Conservation (phyloP, 2,113 vertebrate genomes). For the Spermophilus dauricus region DNA sequence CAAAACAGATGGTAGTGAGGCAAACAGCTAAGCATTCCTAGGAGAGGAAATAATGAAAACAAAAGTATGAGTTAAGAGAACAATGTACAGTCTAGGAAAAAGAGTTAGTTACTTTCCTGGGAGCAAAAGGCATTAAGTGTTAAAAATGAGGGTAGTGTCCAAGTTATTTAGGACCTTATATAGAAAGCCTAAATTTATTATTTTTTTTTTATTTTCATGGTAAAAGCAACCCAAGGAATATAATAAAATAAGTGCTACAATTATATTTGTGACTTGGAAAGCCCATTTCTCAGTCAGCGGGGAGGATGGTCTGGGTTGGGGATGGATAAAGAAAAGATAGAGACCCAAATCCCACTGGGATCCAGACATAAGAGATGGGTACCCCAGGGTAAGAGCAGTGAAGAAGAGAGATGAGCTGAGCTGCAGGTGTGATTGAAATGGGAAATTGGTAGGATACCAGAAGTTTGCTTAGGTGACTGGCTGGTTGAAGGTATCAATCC, state of each 20-base stretch:
- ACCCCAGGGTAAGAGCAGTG: not conserved
- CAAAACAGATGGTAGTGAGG: not conserved
- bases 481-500: not conserved
- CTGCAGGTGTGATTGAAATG: not conserved
- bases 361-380: not conserved
- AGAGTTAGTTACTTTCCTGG: not conserved
- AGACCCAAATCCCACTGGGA: not conserved
- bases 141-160: not conserved
- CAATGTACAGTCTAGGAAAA: not conserved
- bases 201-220: not conserved
- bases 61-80: not conserved
- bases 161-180: conserved; percentile 14
- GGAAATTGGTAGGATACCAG: not conserved
- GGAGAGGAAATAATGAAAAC: conserved; percentile 23
- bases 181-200: not conserved
- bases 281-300: not conserved
- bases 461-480: not conserved
- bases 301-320: not conserved
- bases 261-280: conserved; percentile 30
- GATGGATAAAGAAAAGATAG: not conserved
- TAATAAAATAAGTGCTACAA: not conserved
- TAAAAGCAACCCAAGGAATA: not conserved
- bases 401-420: not conserved
- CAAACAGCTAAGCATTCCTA: not conserved
- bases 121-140: conserved; percentile 20